A percentile compares a stretch with the other conserved stretches of the same genome.
Evolutionary conservation across 1,140 invertebrate species (phyloP).

Genomic region (Aphaenogaster floridana): DNA sequence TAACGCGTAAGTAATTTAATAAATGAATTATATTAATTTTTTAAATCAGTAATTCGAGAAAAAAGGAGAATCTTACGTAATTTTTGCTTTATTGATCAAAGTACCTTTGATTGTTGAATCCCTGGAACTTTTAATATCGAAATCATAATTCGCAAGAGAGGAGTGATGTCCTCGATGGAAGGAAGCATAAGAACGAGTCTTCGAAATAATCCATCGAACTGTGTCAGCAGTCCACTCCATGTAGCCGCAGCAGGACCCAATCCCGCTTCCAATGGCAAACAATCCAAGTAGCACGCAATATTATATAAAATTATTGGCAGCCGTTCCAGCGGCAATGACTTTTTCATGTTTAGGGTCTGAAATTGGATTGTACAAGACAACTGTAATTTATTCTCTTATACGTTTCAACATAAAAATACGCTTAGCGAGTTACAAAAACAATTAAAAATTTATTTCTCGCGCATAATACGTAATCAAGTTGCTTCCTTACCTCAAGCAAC

Average conservation of each 20-base stretch:
- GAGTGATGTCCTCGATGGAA: slow-evolving; percentile 91
- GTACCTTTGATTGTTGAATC: slow-evolving; percentile 93
- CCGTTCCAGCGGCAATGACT: slow-evolving; percentile 93
- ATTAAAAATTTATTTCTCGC: background rate
- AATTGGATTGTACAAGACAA: slow-evolving; percentile 67
- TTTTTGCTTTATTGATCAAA: background rate
- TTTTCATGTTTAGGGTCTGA: slow-evolving; percentile 95
- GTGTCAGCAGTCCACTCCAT: slow-evolving; percentile 94
- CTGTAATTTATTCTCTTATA: background rate
- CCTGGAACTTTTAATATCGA: slow-evolving; percentile 95
- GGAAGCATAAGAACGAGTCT: slow-evolving; percentile 92
- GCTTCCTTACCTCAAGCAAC: slow-evolving; percentile 92
- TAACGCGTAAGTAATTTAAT: background rate
- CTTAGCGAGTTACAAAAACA: background rate
- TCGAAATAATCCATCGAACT: slow-evolving; percentile 95
- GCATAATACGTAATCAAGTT: background rate
- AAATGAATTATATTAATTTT: background rate
- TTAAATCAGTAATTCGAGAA: background rate
- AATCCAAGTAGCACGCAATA: slow-evolving; percentile 97
- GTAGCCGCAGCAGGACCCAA: slow-evolving; percentile 89
- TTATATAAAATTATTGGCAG: slow-evolving; percentile 94
- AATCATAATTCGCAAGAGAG: slow-evolving; percentile 94
- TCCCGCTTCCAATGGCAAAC: slow-evolving; percentile 94
- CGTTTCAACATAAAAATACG: background rate
- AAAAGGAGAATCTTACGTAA: background rate